Conservation (phyloP, 2,888 invertebrate genomes). For the Sarcophaga variegata region DNA sequence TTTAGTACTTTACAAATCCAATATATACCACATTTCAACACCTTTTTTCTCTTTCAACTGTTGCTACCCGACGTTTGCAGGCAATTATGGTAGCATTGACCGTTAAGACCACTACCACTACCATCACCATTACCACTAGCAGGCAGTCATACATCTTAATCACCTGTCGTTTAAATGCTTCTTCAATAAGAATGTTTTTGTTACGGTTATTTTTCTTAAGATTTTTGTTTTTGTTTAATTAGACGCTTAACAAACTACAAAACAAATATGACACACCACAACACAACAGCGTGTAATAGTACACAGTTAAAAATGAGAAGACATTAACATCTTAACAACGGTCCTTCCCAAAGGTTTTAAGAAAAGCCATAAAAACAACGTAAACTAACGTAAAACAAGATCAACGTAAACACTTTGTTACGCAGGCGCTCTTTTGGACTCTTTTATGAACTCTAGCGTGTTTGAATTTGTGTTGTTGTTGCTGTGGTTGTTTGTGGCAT, state of each 20-base stretch:
- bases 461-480: background rate
- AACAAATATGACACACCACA: constrained; percentile 20
- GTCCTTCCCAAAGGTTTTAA: background rate
- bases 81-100: constrained; percentile 59
- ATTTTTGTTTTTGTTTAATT: constrained; percentile 27
- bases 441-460: background rate
- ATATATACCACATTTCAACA: background rate
- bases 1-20: constrained; percentile 21
- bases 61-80: constrained; percentile 11
- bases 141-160: constrained; percentile 11
- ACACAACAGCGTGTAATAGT: background rate
- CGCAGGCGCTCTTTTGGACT: constrained; percentile 17
- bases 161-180: constrained; percentile 34
- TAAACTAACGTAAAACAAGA: constrained; percentile 11
- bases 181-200: constrained; percentile 48
- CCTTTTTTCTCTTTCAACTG: background rate
- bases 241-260: constrained; percentile 16
- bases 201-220: constrained; percentile 1
- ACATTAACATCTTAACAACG: constrained; percentile 21
- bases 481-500: constrained; percentile 14
- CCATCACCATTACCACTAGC: constrained; percentile 1
- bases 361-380: background rate
- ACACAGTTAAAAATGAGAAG: constrained; percentile 22
- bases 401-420: constrained; percentile 35
- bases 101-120: constrained; percentile 44